A percentile compares a stretch with the other conserved stretches of the same genome.
phyloP scores from a whole-genome alignment of 2,113 vertebrate genomes.

The Athene noctua region DNA sequence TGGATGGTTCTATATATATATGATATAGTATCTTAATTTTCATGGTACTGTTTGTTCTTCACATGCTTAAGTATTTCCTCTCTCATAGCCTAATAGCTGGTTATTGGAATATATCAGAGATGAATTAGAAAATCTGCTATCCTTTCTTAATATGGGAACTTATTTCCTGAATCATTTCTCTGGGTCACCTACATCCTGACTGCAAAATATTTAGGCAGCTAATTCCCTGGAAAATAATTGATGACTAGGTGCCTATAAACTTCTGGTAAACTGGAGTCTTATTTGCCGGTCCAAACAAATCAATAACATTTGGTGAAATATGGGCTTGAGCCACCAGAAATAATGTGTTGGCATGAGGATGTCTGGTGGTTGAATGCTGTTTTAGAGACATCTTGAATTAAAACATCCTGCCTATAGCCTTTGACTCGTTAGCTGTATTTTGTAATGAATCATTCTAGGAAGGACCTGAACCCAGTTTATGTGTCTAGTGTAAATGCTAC shows the following conservation, averaged over 20 bases:
- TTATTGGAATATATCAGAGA: neutral
- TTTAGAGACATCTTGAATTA: neutral
- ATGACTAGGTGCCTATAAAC: neutral
- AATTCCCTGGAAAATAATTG: neutral
- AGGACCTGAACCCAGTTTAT: neutral
- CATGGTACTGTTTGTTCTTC: neutral
- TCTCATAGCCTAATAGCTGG: neutral
- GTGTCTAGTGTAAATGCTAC: neutral
- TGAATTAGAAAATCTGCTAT: neutral
- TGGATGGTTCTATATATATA: neutral
- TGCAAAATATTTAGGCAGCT: neutral
- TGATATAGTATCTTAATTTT: neutral
- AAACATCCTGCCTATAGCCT: neutral
- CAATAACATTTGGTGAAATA: neutral
- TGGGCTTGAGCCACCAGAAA: rapidly evolving
- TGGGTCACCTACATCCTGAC: neutral
- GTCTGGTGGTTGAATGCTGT: neutral
- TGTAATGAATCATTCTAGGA: neutral
- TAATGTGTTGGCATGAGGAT: neutral
- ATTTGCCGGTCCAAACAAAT: neutral
- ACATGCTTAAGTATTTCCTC: neutral
- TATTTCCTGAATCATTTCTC: neutral
- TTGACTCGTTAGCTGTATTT: neutral
- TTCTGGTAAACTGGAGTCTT: neutral
- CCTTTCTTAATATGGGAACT: neutral